These are phyloP conservation scores for Amblyraja radiata DNA, from an alignment of 2,797 vertebrate species.

Conservation along the genomic window DNA sequence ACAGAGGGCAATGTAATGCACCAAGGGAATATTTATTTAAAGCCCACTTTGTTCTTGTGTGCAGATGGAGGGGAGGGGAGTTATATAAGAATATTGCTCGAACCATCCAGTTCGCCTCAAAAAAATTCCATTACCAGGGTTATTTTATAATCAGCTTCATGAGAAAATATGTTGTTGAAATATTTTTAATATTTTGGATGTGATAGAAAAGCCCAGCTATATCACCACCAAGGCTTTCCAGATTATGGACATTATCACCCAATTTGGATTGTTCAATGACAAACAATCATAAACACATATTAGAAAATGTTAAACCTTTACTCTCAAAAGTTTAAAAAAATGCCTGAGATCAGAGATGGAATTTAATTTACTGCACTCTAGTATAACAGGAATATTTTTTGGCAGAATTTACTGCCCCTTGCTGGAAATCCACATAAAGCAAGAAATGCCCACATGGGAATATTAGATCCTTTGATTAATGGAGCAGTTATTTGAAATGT, in stretches of 20 bases:
- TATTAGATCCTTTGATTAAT: background rate
- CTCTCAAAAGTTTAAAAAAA: background rate
- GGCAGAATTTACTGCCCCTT: background rate
- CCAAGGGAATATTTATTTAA: background rate
- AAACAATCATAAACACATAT: background rate
- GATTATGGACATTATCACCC: background rate
- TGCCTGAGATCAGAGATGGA: background rate
- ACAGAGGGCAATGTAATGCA: background rate
- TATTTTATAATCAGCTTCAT: background rate
- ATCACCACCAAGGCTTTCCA: background rate
- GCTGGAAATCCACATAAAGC: background rate
- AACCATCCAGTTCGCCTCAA: background rate
- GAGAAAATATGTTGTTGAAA: background rate
- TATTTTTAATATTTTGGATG: background rate
- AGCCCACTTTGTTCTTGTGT: background rate
- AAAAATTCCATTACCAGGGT: background rate
- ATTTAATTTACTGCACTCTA: background rate
- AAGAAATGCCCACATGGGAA: background rate
- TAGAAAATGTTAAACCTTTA: background rate
- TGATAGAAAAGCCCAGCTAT: background rate
- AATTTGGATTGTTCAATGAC: background rate
- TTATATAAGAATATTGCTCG: background rate
- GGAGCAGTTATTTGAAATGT: background rate
- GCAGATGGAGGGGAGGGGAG: background rate
- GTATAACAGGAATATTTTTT: background rate